Base-by-base conservation (phyloP, 1,140 invertebrate species). In the Zaprionus lachaisei region DNA sequence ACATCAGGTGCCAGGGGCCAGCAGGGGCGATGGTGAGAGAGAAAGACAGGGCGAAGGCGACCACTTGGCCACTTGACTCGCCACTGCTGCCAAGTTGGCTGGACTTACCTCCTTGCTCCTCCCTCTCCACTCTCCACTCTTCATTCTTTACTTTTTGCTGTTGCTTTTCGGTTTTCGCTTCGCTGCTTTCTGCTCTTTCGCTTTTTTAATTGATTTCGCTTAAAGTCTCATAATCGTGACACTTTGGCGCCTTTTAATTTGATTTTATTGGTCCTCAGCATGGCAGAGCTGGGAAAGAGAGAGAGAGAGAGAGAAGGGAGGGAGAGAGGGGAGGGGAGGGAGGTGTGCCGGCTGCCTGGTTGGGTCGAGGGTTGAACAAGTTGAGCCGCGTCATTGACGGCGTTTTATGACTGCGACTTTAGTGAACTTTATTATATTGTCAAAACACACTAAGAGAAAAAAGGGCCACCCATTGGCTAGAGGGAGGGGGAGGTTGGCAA, bases 231-330 rank as follows among this genome's bases (percentile, higher is more conserved):
- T 89, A 89, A 89, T 89, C 84, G 84, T 90, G 84, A 89, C 84
- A 89, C 84, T 89, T 89, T 89, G 84, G 84, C 84, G 84, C 85
- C 84, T 89, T 90, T 89, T 89, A 89, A 89, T 89, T 89, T 90
- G 85, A 89, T 89, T 89, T 89, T 90, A 89, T 89, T 89, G 85
- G 85, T 76, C 85, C 75, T 90, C 81, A 72, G 73, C 81, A 84
- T 90, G 84, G 71, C 78, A 89, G 68, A 17, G 24, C 22, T 28
- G 20, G 9, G 47, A 22, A n/a, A 0, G 41, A 14, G 17, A 20
- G 22, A 31, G 54, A 17, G 54, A 17, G 20, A 26, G 14, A 15
- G 47, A n/a, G 9, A 17, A 41, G 24, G 15, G 49, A 7, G 37
- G n/a, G 58, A 17, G n/a, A 34, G 37, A 54, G 47, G 61, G 31